phyloP scores from a whole-genome alignment of 2,888 invertebrate species.

The Conchocele bisecta region DNA sequence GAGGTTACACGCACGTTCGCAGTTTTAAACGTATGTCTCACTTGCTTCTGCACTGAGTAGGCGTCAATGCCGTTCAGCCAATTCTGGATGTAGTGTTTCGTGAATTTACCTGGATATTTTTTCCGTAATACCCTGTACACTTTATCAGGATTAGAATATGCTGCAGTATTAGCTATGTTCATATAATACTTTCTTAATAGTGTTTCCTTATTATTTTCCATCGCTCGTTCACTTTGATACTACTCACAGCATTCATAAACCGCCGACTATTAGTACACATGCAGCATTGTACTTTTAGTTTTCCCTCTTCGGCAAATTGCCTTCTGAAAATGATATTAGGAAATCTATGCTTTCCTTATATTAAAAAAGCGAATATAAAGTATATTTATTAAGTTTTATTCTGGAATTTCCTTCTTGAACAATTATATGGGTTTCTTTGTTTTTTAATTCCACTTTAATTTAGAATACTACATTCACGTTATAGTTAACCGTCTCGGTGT shows the following conservation, averaged over 20 bases:
- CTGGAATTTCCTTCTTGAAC: background rate
- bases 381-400: background rate
- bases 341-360: constrained; percentile 5
- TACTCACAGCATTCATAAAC: too few relatives aligned
- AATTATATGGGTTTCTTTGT: background rate
- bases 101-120: constrained; percentile 3
- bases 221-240: too few relatives aligned
- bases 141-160: constrained; percentile 6
- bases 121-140: background rate
- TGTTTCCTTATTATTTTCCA: background rate
- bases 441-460: constrained; percentile 1
- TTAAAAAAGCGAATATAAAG: background rate
- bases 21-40: constrained; percentile 8
- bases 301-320: too few relatives aligned
- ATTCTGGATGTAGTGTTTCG: background rate
- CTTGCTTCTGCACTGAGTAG: constrained; percentile 1
- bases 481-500: background rate
- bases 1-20: constrained; percentile 7
- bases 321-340: constrained; percentile 8
- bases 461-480: background rate
- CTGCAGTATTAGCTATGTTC: constrained; percentile 1
- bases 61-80: constrained; percentile 18
- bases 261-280: too few relatives aligned
- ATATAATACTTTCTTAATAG: background rate
- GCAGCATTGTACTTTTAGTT: too few relatives aligned